Evolutionary conservation across 2,113 vertebrate genomes (phyloP).

Genomic region (Saccopteryx leptura): DNA sequence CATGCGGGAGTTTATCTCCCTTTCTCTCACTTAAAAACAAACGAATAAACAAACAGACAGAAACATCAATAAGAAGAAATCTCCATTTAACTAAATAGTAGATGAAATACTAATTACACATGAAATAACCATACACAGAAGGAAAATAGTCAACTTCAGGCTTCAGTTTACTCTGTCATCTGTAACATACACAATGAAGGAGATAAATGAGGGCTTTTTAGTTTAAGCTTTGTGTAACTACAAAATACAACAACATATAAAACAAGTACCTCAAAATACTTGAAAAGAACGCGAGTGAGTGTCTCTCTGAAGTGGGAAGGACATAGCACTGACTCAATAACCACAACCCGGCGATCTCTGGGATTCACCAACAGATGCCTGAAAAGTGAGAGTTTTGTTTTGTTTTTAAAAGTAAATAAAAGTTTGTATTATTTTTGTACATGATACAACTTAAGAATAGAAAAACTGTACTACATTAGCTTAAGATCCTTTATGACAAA

Average conservation of each 20-base stretch:
- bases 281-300: conserved; percentile 97
- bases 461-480: background rate
- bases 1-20: too few relatives aligned
- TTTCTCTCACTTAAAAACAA: too few relatives aligned
- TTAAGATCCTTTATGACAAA: conserved; percentile 48
- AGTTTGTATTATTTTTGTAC: conserved; percentile 34
- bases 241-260: conserved; percentile 5
- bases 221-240: conserved; percentile 45
- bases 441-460: background rate
- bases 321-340: conserved; percentile 97
- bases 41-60: background rate
- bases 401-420: conserved; percentile 46
- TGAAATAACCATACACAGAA: conserved; percentile 26
- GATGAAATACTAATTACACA: conserved; percentile 23
- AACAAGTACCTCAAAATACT: conserved; percentile 97
- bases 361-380: conserved; percentile 99
- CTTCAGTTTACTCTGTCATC: background rate
- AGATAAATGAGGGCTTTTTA: background rate
- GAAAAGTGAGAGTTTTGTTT: conserved; percentile 46
- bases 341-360: conserved; percentile 97
- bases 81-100: background rate
- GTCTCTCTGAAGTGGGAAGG: conserved; percentile 99
- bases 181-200: background rate
- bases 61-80: conserved; percentile 29
- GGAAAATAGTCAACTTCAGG: background rate